Percentiles rank a stretch among this genome's conserved stretches.
phyloP scores from a whole-genome alignment of 2,113 vertebrate genomes.

The Elachura formosa region DNA sequence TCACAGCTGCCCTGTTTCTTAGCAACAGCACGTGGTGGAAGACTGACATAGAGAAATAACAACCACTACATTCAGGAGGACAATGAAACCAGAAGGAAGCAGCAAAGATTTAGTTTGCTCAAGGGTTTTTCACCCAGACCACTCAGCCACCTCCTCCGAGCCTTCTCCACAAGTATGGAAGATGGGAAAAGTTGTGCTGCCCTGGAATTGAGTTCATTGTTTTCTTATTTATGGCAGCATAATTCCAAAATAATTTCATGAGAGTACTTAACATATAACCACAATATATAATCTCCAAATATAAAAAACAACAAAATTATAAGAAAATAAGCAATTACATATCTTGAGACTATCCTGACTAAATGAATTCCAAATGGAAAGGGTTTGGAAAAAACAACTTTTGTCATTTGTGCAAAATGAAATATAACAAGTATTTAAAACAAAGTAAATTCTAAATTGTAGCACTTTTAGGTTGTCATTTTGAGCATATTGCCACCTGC shows the following conservation, averaged over 20 bases:
- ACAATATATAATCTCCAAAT: neutral
- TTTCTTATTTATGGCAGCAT: neutral
- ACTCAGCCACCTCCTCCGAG: neutral
- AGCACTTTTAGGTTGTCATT: neutral
- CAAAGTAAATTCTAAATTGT: neutral
- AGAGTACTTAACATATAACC: neutral
- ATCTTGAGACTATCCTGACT: neutral
- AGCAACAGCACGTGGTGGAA: conserved; percentile 31
- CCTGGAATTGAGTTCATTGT: neutral
- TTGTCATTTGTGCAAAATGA: neutral
- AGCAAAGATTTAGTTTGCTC: neutral
- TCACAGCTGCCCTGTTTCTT: conserved; percentile 7
- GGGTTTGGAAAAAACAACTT: neutral
- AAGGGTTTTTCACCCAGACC: neutral
- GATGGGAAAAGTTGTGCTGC: neutral
- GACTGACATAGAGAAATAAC: neutral
- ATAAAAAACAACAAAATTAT: neutral
- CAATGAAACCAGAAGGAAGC: neutral
- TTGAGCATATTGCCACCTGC: neutral
- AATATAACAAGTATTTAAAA: neutral
- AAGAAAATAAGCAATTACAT: neutral
- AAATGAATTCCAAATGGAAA: neutral
- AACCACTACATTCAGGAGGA: neutral
- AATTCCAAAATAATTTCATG: neutral
- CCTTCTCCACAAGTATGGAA: neutral